phyloP scores from a whole-genome alignment of 1,140 invertebrate genomes.

The Zaprionus vittiger region DNA sequence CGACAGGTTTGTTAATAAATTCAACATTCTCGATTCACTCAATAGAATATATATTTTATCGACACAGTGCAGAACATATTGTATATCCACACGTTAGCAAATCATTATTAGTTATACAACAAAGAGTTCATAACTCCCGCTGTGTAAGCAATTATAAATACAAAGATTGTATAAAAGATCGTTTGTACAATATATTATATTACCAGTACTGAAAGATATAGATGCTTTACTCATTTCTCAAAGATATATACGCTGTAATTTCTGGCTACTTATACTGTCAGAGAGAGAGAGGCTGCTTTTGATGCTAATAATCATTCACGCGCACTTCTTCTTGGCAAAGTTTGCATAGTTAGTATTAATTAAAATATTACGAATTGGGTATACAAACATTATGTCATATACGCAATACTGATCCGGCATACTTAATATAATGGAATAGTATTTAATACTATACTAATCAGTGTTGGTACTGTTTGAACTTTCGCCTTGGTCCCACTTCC shows the following conservation, averaged over 20 bases:
- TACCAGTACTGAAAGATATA: neutral
- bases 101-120: neutral
- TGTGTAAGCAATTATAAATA: neutral
- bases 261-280: neutral
- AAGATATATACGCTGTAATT: neutral
- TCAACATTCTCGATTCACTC: too few relatives aligned
- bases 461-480: constrained; percentile 17
- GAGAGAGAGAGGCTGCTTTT: too few relatives aligned
- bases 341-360: neutral
- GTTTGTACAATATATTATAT: neutral
- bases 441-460: constrained; percentile 7
- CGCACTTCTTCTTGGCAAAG: neutral
- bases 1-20: too few relatives aligned
- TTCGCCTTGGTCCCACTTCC: constrained; percentile 12
- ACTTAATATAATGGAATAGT: constrained; percentile 1
- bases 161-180: neutral
- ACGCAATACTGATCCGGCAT: constrained; percentile 1
- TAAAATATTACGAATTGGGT: neutral
- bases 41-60: neutral
- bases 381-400: constrained; percentile 7
- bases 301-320: too few relatives aligned
- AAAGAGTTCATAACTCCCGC: neutral
- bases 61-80: neutral
- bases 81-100: neutral
- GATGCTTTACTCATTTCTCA: neutral